These are phyloP conservation scores for Patella ulyssiponensis DNA, from an alignment of 2,888 invertebrate genomes.

Conservation along the genomic window DNA sequence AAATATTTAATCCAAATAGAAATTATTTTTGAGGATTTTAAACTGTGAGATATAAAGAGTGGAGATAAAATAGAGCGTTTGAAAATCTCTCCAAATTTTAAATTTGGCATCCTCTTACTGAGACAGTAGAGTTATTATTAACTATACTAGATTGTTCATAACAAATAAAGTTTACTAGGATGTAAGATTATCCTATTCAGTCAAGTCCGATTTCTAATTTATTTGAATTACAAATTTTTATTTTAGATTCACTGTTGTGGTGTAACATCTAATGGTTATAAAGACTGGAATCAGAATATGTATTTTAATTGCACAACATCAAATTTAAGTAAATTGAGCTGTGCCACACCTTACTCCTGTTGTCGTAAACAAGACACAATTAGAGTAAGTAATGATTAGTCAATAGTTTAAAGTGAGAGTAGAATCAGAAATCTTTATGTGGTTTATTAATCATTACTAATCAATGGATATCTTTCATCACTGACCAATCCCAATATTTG, in stretches of 20 bases:
- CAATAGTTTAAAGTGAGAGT: not conserved
- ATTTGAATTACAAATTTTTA: conserved; percentile 1
- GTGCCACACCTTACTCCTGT: conserved; percentile 95
- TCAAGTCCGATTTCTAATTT: not conserved
- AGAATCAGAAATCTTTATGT: not conserved
- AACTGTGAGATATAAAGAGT: no score
- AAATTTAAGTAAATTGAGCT: conserved; percentile 70
- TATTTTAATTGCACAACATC: conserved; percentile 89
- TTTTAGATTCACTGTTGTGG: conserved; percentile 91
- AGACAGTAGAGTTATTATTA: no score
- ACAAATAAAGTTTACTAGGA: no score
- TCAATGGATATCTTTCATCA: no score
- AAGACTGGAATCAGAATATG: conserved; percentile 96
- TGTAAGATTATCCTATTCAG: no score
- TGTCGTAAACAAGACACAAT: conserved; percentile 74
- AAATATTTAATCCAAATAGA: no score
- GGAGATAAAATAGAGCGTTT: no score
- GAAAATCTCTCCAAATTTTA: no score
- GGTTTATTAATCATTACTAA: not conserved
- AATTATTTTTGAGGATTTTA: no score
- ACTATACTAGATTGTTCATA: no score
- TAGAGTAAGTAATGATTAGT: conserved; percentile 45
- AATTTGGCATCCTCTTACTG: no score
- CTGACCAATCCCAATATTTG: no score
- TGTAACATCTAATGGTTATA: conserved; percentile 89